A percentile compares a stretch with the other conserved stretches of the same genome.
phyloP scores from a whole-genome alignment of 1,140 invertebrate genomes.

The Zaprionus vittiger region DNA sequence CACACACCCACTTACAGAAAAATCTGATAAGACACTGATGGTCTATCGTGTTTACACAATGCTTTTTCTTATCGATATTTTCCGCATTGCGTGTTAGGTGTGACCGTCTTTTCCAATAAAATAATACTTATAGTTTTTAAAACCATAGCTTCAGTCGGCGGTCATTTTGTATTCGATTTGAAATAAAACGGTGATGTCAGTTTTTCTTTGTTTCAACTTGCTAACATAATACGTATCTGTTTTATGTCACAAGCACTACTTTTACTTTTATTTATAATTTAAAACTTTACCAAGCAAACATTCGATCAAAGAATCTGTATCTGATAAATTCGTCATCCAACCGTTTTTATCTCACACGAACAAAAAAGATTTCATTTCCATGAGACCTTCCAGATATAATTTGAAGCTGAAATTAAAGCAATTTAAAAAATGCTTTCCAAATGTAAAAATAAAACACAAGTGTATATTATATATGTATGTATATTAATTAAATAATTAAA shows the following conservation, averaged over 20 bases:
- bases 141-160: not conserved
- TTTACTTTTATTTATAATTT: no score
- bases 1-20: constrained; percentile 32
- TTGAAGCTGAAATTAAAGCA: not conserved
- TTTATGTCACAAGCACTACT: no score
- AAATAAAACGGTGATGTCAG: no score
- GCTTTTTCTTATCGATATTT: constrained; percentile 11
- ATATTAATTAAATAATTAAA: constrained; percentile 83
- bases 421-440: not conserved
- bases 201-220: no score
- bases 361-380: not conserved
- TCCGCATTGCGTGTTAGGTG: not conserved
- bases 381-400: no score
- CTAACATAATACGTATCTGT: no score
- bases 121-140: not conserved
- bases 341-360: no score
- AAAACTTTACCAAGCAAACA: no score
- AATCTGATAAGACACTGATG: constrained; percentile 20
- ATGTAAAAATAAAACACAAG: constrained; percentile 32
- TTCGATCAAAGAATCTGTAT: no score
- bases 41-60: not conserved
- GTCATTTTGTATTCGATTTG: not conserved
- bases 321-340: no score
- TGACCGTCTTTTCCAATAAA: not conserved
- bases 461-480: constrained; percentile 78